Evolutionary conservation across 2,888 invertebrate species (phyloP).

Genomic region (Hololepta plana): DNA sequence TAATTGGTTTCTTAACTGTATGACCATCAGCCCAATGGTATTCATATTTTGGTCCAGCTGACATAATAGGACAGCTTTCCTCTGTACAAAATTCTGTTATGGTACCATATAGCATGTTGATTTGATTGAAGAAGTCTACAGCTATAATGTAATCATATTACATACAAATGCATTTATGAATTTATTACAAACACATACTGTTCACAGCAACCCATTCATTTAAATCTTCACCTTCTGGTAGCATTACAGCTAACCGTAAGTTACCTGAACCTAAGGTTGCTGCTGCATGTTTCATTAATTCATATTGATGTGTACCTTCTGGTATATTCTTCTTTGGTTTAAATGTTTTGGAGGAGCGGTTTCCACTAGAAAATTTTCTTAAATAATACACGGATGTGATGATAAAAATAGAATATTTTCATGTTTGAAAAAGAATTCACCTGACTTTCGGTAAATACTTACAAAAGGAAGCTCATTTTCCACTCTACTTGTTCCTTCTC

Average conservation of each 20-base stretch:
- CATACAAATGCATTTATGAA: too few species aligned
- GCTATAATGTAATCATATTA: too few species aligned
- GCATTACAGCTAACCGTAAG: constrained; percentile 83
- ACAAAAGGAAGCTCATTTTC: constrained; percentile 49
- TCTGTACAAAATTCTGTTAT: constrained; percentile 99
- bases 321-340: constrained; percentile 98
- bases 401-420: not conserved
- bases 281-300: constrained; percentile 97
- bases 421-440: too few species aligned
- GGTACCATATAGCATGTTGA: constrained; percentile 98
- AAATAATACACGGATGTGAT: too few species aligned
- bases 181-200: constrained; percentile 51
- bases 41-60: constrained; percentile 97
- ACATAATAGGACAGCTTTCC: constrained; percentile 95
- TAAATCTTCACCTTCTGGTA: constrained; percentile 96
- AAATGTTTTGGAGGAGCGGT: constrained; percentile 90
- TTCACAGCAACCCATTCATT: constrained; percentile 99
- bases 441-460: too few species aligned
- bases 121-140: constrained; percentile 99
- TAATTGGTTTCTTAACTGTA: constrained; percentile 95
- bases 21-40: constrained; percentile 99
- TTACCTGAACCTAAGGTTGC: constrained; percentile 96
- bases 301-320: constrained; percentile 96
- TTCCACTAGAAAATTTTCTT: too few species aligned
- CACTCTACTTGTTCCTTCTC: too few species aligned